Evolutionary conservation across 2,113 vertebrate species (phyloP), one percentile per base, ranked within the genome.

Genomic region (Leuciscus idus): DNA sequence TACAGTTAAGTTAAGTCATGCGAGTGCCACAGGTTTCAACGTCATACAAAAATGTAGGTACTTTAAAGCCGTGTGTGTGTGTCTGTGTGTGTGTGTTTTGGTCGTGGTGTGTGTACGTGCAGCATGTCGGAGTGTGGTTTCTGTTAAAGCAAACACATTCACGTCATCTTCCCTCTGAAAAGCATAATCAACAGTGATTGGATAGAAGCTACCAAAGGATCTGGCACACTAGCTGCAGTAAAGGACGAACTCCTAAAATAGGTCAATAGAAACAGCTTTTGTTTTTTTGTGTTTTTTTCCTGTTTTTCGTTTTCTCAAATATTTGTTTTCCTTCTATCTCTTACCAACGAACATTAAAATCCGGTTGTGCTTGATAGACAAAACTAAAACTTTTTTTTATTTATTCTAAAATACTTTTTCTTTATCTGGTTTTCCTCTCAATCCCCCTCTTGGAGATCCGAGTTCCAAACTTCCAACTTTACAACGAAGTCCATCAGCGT

Each of bases 361-460:
- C 90, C 92, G 87, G 88, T 96, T 98, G 96, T 98, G 97, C 97
- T 97, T 97, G 92, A 96, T 95, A 94, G 92, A 92, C 94, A 95
- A 96, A 96, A 95, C 93, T 92, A 94, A 93, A 93, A 92, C 92
- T 93, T 91, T 82, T 91, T 33, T 33, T 33, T 33, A 30, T 33
- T 93, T 94, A 90, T 92, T 93, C 93, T 94, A 91, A 92, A 96
- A 93, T 95, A 95, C 90, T 94, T 57, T 57, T 57, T 52, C 84
- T 93, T 88, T 90, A 48, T 68, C 81, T 83, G 55, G 66, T 91
- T 72, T 81, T 28, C 76, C 73, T 81, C 73, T 85, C 87, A 90
- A 26, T 26, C 88, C 91, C 91, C 91, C 93, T 94, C 95, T 93
- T 86, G 92, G 93, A 96, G 94, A 94, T 90, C 91, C 91, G 88